These are phyloP conservation scores for Phycodurus eques DNA, from an alignment of 2,113 vertebrate genomes.

Conservation along the genomic window DNA sequence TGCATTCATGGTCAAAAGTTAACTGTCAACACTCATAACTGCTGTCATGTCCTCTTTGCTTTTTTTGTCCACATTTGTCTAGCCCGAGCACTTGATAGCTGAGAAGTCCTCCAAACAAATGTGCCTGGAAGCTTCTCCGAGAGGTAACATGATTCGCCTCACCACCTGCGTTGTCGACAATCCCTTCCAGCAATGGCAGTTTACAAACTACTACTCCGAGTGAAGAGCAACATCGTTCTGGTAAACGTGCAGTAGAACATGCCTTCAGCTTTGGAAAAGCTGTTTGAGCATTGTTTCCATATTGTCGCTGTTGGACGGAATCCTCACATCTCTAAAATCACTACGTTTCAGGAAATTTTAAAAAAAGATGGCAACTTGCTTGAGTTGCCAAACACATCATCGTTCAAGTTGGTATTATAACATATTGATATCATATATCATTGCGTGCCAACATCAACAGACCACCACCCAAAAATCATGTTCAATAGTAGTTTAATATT, in stretches of 20 bases:
- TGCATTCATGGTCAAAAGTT: neutral
- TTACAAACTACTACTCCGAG: slow-evolving; percentile 78
- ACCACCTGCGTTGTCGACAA: slow-evolving; percentile 72
- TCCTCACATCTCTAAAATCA: neutral
- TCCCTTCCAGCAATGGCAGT: slow-evolving; percentile 86
- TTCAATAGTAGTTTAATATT: too few species aligned
- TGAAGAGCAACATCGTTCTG: slow-evolving; percentile 50
- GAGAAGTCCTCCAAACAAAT: slow-evolving; percentile 62
- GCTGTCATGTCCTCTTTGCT: slow-evolving; percentile 9
- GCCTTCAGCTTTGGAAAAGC: neutral
- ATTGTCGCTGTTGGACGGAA: neutral
- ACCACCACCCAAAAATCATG: too few species aligned
- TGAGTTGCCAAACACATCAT: too few species aligned
- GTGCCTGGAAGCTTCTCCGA: slow-evolving; percentile 77
- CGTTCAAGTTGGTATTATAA: too few species aligned
- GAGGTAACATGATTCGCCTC: slow-evolving; percentile 51
- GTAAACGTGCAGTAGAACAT: slow-evolving; percentile 3
- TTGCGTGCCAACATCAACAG: too few species aligned
- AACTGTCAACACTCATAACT: neutral
- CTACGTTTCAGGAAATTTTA: too few species aligned
- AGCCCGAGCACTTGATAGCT: slow-evolving; percentile 81
- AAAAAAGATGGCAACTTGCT: too few species aligned
- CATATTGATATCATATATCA: too few species aligned
- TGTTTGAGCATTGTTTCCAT: neutral
- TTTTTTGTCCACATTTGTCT: slow-evolving; percentile 15